Base-by-base conservation (phyloP, 2,888 invertebrate genomes). In the Syrphus vitripennis region DNA sequence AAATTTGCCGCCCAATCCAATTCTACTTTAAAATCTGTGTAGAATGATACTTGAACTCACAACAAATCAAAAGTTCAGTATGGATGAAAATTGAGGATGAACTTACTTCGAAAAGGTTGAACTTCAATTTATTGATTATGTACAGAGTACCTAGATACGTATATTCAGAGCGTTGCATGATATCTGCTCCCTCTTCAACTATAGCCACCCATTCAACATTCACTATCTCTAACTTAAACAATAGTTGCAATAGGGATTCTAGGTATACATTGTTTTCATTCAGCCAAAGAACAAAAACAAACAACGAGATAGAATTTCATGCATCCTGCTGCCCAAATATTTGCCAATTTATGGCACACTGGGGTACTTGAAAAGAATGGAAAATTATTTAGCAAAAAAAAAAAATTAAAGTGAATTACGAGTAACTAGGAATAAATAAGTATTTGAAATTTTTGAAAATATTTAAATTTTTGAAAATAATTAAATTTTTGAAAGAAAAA, bases 41-140 rank as follows among this genome's bases (percentile, higher is more conserved):
- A 3, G 14, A 24, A 26, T 55, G 42, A n/a, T n/a, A n/a, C 24
- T 14, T 12, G 9, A 40, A 29, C 53, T 40, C 12, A 75, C 40
- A n/a, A 61, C 9, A 50, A 31, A 31, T 10, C 3, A 29, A 42
- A 71, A 48, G 53, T 55, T 67, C 59, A 63, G 19, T 50, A 65
- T 42, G 65, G 50, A 70, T 50, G n/a, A n/a, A 65, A 65, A 65
- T 50, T 24, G 31, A 19, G 48, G 31, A 21, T 5, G 53, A 70
- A 75, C 55, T 67, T 78, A 79, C 61, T 63, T 37, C 37, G 29
- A 75, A 70, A 65, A 79, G 59, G 50, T 63, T 72, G 29, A 72
- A 77, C 81, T 55, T 81, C 76, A 69, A 81, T 77, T 57, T 76
- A 84, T 84, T 76, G 81, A 84, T 84, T 76, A n/a, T 45, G 10